A percentile compares a stretch with the other conserved stretches of the same genome.
Conservation (phyloP, 2,888 invertebrate species). For the Stenodema calcarata region DNA sequence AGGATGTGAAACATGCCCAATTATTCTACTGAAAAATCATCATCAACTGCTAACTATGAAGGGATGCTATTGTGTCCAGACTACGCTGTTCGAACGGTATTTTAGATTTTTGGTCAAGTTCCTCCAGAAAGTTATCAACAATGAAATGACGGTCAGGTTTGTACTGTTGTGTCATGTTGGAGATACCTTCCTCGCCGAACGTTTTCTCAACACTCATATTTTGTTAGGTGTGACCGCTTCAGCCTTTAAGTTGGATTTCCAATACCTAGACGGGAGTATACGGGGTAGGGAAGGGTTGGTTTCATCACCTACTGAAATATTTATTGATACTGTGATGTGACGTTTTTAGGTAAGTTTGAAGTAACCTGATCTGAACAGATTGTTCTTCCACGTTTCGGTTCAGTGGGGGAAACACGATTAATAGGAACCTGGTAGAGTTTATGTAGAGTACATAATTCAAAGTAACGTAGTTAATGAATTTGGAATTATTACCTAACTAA, state of each 20-base stretch:
- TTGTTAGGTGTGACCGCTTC: too few species aligned
- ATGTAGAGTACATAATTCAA: background rate
- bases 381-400: background rate
- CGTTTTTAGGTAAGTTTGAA: too few species aligned
- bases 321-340: too few species aligned
- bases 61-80: background rate
- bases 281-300: too few species aligned
- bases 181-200: too few species aligned
- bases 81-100: background rate
- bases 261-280: too few species aligned
- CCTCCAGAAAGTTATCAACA: too few species aligned
- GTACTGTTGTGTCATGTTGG: too few species aligned
- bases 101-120: background rate
- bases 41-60: background rate
- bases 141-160: too few species aligned
- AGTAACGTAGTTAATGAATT: background rate
- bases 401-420: background rate
- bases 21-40: background rate
- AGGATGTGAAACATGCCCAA: constrained; percentile 28
- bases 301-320: too few species aligned
- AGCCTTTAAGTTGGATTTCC: too few species aligned
- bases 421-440: background rate
- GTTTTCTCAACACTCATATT: too few species aligned
- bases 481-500: constrained; percentile 53
- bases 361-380: background rate